Conservation (phyloP, 2,888 invertebrate genomes). For the Tineola bisselliella region DNA sequence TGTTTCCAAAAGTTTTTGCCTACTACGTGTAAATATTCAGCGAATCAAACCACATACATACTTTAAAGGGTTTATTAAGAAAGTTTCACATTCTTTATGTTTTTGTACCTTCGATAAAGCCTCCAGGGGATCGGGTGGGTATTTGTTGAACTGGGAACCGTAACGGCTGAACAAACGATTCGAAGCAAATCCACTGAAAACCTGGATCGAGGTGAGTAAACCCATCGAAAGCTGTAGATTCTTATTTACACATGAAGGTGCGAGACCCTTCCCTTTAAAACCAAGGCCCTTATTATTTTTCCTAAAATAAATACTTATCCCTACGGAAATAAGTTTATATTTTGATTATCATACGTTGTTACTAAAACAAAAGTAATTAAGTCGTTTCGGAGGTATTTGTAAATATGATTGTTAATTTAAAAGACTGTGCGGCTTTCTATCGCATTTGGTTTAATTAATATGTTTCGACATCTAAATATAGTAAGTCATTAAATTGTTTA, state of each 20-base stretch:
- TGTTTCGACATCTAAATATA: too few species aligned
- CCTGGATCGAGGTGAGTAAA: slow-evolving; percentile 7
- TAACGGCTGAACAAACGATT: slow-evolving; percentile 23
- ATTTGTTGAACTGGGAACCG: slow-evolving; percentile 19
- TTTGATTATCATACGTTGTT: too few species aligned
- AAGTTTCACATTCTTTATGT: slow-evolving; percentile 11
- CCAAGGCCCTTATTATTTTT: not conserved
- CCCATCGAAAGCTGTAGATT: slow-evolving; percentile 2
- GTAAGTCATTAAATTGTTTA: too few species aligned
- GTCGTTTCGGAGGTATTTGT: too few species aligned
- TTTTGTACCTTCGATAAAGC: slow-evolving; percentile 14
- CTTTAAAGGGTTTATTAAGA: slow-evolving; percentile 12
- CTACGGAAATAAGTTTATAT: not conserved
- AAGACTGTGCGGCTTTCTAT: too few species aligned
- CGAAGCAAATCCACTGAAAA: slow-evolving; percentile 10
- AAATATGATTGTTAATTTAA: too few species aligned
- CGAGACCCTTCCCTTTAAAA: not conserved
- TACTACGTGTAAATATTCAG: not conserved
- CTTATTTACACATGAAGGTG: not conserved
- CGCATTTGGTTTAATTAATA: too few species aligned
- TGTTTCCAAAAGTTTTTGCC: not conserved
- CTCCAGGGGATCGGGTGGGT: slow-evolving; percentile 3
- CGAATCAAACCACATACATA: slow-evolving; percentile 9
- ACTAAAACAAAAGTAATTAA: too few species aligned
- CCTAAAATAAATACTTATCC: not conserved